A percentile compares a stretch with the other conserved stretches of the same genome.
Evolutionary conservation across 1,140 invertebrate species (phyloP).

Genomic region (Lasioglossum baleicum): DNA sequence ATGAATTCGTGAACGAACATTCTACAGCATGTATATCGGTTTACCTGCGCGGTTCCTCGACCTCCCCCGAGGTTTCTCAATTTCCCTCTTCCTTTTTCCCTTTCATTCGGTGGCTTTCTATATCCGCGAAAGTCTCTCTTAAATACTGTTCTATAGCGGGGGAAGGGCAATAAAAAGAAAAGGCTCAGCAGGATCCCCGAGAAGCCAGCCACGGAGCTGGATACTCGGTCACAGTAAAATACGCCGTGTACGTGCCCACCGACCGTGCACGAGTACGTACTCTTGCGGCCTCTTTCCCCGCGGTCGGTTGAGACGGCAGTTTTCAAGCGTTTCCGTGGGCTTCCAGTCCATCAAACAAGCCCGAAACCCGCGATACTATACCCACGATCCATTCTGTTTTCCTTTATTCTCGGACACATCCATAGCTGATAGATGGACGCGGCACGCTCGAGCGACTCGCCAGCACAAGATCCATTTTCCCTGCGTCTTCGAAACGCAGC

Average conservation of each 20-base stretch:
- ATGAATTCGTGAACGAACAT: too few species aligned
- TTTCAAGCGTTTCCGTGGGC: constrained; percentile 28
- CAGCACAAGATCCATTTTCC: background rate
- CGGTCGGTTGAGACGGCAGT: constrained; percentile 52
- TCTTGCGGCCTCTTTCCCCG: constrained; percentile 41
- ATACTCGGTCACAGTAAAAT: constrained; percentile 61
- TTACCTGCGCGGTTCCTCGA: too few species aligned
- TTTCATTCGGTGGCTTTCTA: background rate
- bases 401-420: background rate
- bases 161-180: constrained; percentile 19
- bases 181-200: constrained; percentile 50
- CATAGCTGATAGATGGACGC: background rate
- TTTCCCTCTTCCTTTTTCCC: constrained; percentile 1
- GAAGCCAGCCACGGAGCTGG: constrained; percentile 50
- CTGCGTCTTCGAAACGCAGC: background rate
- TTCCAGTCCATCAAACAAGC: constrained; percentile 49
- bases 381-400: background rate
- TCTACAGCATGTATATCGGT: too few species aligned
- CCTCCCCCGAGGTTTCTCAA: background rate
- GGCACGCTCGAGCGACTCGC: background rate
- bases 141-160: constrained; percentile 57
- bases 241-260: constrained; percentile 53
- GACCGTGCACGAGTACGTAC: constrained; percentile 54
- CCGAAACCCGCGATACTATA: constrained; percentile 23
- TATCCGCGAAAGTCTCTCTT: constrained; percentile 59